Base-by-base conservation (phyloP, 2,797 vertebrate species). In the Coendou prehensilis region DNA sequence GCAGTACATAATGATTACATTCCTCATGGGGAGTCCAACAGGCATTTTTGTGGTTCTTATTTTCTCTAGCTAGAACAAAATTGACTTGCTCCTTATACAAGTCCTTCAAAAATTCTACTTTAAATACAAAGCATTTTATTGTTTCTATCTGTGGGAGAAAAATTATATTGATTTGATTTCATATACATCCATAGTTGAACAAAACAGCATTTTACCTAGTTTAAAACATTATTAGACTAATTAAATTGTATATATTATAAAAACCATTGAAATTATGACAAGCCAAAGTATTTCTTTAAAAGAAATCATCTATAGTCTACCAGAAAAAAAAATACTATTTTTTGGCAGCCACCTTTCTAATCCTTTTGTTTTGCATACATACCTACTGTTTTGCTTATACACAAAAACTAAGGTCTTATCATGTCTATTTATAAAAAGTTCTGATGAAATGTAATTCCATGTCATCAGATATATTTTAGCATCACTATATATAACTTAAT, bases 201-300 rank as follows among this genome's bases (percentile, higher is more conserved):
- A 64, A 30, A 86, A 75, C 2, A n/a, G 75, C 67, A 69, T 88
- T 95, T 87, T 47, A 33, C 23, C 2, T 41, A 50, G 88, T 28
- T 67, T 81, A 88, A 83, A 76, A 37, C 26, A 57, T 41, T 41
- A 45, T 67, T 95, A 76, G 15, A 71, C n/a, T 52, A 69, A 59
- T 30, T 67, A 79, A 79, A 69, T 84, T 78, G 88, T 50, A 64
- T 88, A 61, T 52, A 30, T 18, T 22, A 30, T 33, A 41, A 50
- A 88, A 95, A 93, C 56, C 20, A 73, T 54, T 85, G 6, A 75
- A 89, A 80, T 80, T 84, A 81, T 54, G 20, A 54, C 30, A 84
- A 64, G 33, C 4, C 57, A 67, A 67, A 69, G 22, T n/a, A 11
- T 81, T 91, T 79, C 20, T n/a, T 87, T 89, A 52, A 30, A 69